These are phyloP conservation scores for Aegithalos caudatus DNA, from an alignment of 2,113 vertebrate species.

Conservation along the genomic window DNA sequence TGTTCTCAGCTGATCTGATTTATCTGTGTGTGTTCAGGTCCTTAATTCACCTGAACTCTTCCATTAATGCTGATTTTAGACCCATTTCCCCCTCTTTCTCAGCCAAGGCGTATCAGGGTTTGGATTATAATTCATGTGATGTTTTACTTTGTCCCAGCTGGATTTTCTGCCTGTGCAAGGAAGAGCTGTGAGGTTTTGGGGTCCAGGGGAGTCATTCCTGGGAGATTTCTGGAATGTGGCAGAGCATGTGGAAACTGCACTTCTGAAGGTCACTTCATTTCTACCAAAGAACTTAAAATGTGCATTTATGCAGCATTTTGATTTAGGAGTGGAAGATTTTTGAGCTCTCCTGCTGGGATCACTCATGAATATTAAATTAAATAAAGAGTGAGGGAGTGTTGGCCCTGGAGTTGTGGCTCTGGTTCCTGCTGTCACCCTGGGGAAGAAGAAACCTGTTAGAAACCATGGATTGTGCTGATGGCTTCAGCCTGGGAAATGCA, in stretches of 20 bases:
- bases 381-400: neutral
- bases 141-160: neutral
- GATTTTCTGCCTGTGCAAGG: neutral
- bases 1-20: neutral
- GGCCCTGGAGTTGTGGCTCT: neutral
- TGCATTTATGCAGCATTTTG: conserved; percentile 41
- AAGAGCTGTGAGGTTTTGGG: neutral
- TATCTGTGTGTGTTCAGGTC: neutral
- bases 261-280: conserved; percentile 54
- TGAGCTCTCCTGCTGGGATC: conserved; percentile 44
- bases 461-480: neutral
- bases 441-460: neutral
- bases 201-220: neutral
- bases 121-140: neutral
- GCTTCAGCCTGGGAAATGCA: neutral
- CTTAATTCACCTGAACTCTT: neutral
- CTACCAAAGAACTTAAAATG: conserved; percentile 43
- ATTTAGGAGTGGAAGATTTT: conserved; percentile 61
- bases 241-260: neutral
- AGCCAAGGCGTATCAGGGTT: neutral
- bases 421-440: neutral
- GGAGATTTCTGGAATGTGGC: neutral
- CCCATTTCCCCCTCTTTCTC: neutral
- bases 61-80: neutral
- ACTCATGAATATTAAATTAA: conserved; percentile 61